Percentiles rank a stretch among this genome's conserved stretches.
Evolutionary conservation across 2,113 vertebrate species (phyloP).

Genomic region (Camelus dromedarius): DNA sequence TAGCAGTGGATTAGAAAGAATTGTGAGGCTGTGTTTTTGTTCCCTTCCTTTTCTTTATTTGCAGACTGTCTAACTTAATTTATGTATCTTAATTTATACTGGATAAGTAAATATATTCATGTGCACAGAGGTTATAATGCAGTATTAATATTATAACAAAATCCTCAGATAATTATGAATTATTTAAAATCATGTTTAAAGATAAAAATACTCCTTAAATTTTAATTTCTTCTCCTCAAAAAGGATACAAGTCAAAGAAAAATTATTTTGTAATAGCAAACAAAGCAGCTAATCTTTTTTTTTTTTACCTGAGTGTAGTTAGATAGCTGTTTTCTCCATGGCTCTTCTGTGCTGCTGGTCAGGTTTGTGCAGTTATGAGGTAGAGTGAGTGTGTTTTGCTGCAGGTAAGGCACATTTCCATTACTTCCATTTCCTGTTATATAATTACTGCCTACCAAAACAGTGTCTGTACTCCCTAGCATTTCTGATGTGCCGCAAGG

Average conservation of each 20-base stretch:
- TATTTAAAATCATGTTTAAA: neutral
- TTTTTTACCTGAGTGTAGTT: constrained; percentile 95
- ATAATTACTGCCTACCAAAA: constrained; percentile 93
- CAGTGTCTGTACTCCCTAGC: constrained; percentile 91
- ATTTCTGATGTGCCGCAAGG: constrained; percentile 89
- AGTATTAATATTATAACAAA: neutral
- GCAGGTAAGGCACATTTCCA: constrained; percentile 98
- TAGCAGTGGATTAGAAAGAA: neutral
- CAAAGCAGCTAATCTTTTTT: neutral
- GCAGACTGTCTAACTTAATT: neutral
- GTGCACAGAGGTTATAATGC: neutral
- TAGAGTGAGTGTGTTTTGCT: constrained; percentile 95
- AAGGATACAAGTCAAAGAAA: neutral
- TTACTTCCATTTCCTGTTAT: constrained; percentile 93
- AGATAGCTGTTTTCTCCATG: constrained; percentile 94
- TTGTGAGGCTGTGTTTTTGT: neutral
- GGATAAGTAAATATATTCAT: neutral
- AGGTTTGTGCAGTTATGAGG: constrained; percentile 98
- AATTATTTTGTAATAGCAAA: neutral
- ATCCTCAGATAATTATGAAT: neutral
- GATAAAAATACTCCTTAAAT: neutral
- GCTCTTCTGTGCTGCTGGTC: constrained; percentile 94
- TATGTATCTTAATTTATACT: neutral
- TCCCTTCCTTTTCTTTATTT: neutral
- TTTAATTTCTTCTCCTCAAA: neutral